Percentiles rank a stretch among this genome's conserved stretches.
Conservation (phyloP, 2,797 vertebrate species). For the Xerus rutilus region DNA sequence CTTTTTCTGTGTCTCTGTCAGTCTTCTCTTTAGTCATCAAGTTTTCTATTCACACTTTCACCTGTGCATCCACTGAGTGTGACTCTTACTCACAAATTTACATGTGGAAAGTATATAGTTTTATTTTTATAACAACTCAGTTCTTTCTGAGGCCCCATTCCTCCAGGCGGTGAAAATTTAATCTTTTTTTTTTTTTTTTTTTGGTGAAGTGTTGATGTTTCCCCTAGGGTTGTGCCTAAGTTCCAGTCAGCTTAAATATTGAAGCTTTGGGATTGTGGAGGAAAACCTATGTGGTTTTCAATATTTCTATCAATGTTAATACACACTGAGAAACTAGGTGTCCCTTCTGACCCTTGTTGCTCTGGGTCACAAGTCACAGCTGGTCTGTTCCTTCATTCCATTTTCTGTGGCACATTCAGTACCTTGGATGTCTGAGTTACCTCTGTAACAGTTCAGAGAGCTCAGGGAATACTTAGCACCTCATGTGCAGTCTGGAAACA, state of each 20-base stretch:
- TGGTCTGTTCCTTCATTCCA: neutral
- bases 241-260: neutral
- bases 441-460: neutral
- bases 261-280: neutral
- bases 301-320: neutral
- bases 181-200: neutral
- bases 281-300: neutral
- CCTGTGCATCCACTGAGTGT: neutral
- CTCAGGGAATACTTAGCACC: neutral
- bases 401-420: neutral
- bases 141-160: neutral
- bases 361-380: neutral
- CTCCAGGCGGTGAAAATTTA: neutral
- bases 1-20: neutral
- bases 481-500: neutral
- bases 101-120: neutral
- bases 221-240: neutral
- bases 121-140: neutral
- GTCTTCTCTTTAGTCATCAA: neutral
- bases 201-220: neutral
- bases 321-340: neutral
- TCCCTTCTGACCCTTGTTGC: neutral
- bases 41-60: neutral
- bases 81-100: conserved; percentile 6
- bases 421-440: neutral